phyloP scores from a whole-genome alignment of 2,888 invertebrate species.

The Phlogophora meticulosa region DNA sequence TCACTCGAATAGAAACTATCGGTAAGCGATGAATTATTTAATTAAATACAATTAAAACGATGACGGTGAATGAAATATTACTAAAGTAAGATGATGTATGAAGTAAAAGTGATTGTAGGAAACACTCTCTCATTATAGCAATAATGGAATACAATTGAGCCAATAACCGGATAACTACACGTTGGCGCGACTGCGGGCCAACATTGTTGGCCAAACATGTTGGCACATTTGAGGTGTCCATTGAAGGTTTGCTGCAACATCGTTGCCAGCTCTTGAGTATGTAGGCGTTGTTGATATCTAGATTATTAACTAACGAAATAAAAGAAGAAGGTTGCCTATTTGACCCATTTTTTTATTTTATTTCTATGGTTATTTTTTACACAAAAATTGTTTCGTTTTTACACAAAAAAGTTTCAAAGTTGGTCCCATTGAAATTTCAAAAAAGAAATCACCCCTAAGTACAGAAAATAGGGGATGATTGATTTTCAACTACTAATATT shows the following conservation, averaged over 20 bases:
- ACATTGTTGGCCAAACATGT: constrained; percentile 5
- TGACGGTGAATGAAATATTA: constrained; percentile 50
- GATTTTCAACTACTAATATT: too few species aligned
- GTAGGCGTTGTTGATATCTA: background rate
- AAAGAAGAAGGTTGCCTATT: too few species aligned
- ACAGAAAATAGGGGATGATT: too few species aligned
- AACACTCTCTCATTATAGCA: constrained; percentile 42
- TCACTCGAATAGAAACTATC: constrained; percentile 41
- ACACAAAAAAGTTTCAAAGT: too few species aligned
- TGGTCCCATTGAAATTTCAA: too few species aligned
- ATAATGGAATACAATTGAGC: constrained; percentile 45
- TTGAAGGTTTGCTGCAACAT: background rate
- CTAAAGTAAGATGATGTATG: constrained; percentile 31
- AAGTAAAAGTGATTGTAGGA: constrained; percentile 57
- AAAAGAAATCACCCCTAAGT: too few species aligned
- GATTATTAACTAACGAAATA: too few species aligned
- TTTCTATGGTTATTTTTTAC: too few species aligned
- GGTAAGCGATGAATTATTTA: constrained; percentile 40
- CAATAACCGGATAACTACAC: constrained; percentile 12
- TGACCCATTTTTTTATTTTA: too few species aligned
- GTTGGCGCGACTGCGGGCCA: background rate
- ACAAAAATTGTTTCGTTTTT: too few species aligned
- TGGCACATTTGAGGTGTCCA: background rate
- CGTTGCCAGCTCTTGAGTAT: background rate
- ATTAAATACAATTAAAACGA: constrained; percentile 58